Evolutionary conservation across 2,797 vertebrate species (phyloP).

Genomic region (Paguma larvata): DNA sequence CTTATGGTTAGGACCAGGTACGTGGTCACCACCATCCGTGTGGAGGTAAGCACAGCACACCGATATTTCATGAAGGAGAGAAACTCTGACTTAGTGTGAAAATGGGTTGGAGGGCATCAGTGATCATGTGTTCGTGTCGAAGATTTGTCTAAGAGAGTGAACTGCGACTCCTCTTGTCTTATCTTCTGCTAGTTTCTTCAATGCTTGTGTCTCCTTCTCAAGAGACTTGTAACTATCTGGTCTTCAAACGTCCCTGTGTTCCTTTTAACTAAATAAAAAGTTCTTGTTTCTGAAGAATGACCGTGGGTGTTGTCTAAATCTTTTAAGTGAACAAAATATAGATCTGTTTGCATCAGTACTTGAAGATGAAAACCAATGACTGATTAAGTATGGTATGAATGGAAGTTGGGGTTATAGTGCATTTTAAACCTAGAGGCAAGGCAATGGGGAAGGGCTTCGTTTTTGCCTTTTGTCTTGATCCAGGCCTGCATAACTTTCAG

Average conservation of each 20-base stretch:
- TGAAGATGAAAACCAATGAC: background rate
- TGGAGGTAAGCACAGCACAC: constrained; percentile 59
- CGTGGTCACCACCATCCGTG: background rate
- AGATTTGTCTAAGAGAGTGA: constrained; percentile 22
- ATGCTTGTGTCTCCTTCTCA: background rate
- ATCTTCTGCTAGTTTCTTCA: constrained; percentile 12
- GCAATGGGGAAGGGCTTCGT: background rate
- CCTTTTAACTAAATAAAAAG: constrained; percentile 81
- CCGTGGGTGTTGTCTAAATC: constrained; percentile 12
- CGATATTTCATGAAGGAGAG: background rate
- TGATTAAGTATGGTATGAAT: background rate
- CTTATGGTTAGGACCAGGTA: background rate
- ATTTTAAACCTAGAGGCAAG: background rate
- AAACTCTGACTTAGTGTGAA: background rate
- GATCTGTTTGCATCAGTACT: background rate
- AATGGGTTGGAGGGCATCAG: background rate
- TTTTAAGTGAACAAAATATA: background rate
- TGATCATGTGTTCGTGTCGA: background rate
- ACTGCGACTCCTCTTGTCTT: background rate
- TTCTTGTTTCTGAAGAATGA: constrained; percentile 81
- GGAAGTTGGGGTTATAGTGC: background rate
- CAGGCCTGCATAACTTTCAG: background rate
- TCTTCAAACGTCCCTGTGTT: constrained; percentile 67
- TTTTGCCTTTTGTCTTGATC: constrained; percentile 24
- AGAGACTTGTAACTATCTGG: constrained; percentile 67